Conservation (phyloP, 2,113 vertebrate genomes). For the Piaya cayana region DNA sequence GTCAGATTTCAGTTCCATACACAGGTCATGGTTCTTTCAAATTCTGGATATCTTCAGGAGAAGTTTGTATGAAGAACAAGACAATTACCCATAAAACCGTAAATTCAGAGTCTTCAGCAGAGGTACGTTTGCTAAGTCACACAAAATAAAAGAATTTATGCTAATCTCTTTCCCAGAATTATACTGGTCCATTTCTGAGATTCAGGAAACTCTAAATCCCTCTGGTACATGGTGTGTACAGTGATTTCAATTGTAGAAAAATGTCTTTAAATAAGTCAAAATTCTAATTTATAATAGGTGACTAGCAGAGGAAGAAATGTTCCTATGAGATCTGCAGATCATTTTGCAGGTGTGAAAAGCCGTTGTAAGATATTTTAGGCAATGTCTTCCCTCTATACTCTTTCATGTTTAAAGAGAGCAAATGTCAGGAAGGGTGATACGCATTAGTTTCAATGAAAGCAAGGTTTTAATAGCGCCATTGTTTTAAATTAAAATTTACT, state of each 20-base stretch:
- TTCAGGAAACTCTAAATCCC: background rate
- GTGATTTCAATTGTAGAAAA: background rate
- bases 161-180: background rate
- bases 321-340: background rate
- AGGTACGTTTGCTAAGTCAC: background rate
- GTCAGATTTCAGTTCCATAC: background rate
- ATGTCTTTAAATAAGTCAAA: background rate
- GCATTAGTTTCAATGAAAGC: background rate
- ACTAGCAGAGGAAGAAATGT: background rate
- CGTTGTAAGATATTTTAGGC: background rate
- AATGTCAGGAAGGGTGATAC: background rate
- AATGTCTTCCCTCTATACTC: background rate
- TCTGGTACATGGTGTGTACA: background rate
- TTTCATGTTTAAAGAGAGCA: background rate
- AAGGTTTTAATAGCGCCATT: background rate
- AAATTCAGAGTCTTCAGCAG: background rate
- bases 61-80: background rate
- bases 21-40: background rate
- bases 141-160: background rate
- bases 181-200: background rate
- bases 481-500: slow-evolving; percentile 28
- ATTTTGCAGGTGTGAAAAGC: background rate
- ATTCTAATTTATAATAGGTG: background rate
- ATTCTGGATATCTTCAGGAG: background rate
- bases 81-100: background rate